Base-by-base conservation (phyloP, 2,888 invertebrate genomes). In the Ophion obscuratus region DNA sequence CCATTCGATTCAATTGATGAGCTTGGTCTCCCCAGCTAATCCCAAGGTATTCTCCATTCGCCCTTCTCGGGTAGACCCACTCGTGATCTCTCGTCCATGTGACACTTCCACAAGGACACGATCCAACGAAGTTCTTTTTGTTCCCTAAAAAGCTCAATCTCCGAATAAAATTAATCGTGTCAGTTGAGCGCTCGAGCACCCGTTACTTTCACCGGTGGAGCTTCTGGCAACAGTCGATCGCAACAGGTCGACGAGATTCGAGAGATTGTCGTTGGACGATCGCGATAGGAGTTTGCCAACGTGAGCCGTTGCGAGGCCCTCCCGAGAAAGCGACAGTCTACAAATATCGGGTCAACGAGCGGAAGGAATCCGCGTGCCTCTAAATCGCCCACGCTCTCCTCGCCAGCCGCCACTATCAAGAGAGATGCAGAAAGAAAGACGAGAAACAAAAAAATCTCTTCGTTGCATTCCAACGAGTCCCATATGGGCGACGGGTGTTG, bases 291-390 rank as follows among this genome's bases (percentile, higher is more conserved):
- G 78, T 85, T 87, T 83, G 75, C 77, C 74, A 76, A 68, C 62
- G 53, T 40, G 40, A 40, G 40, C 36, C 27, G 64, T 27, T 40
- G 71, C 77, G 40, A 64, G 68, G 36, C 53, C 27, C 80, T 66
- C 66, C 47, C 80, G 59, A 71, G 77, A 86, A 79, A 86, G 75
- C 79, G 77, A 70, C 70, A 84, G 86, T 84, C 81, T 81, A 81
- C 81, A 53, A 84, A 86, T 86, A 84, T 86, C 86, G 86, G 86
- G 86, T 86, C 86, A 86, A 86, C 59, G 86, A 81, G 86, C 86
- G 83, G 84, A 86, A 86, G 86, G 86, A 86, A 86, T 86, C 84
- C 84, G 78, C 81, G 73, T 57, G 73, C 77, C 64, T 6, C 67
- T 70, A 24, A 75, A 53, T 81, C 84, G 84, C 86, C 85, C 84